Evolutionary conservation across 2,113 vertebrate genomes (phyloP).

Genomic region (Saguinus midas): DNA sequence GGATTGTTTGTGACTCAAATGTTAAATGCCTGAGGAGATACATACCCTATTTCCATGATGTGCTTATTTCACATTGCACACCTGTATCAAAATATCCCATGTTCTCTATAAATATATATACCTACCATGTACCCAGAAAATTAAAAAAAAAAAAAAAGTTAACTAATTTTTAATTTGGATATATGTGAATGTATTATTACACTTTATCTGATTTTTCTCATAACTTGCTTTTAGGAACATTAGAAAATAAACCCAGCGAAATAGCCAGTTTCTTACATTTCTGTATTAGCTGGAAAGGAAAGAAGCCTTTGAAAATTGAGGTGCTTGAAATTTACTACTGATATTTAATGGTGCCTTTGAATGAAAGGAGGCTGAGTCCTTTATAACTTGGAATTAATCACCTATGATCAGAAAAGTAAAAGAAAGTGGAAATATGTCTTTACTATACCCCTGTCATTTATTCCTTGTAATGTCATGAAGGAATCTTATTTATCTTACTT

Average conservation of each 20-base stretch:
- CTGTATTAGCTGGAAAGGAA: background rate
- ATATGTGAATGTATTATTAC: background rate
- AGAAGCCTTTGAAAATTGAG: background rate
- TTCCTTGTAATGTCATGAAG: background rate
- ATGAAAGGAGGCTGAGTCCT: background rate
- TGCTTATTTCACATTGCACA: too few relatives aligned
- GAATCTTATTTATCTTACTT: background rate
- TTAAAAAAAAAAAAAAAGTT: too few relatives aligned
- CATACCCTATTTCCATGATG: too few relatives aligned
- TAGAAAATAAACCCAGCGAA: constrained; percentile 25
- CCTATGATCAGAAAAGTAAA: background rate
- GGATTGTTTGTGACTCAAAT: too few relatives aligned
- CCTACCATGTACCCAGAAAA: too few relatives aligned
- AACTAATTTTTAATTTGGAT: background rate
- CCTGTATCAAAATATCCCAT: too few relatives aligned
- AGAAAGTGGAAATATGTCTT: background rate
- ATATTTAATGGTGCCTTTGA: background rate
- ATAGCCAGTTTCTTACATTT: background rate
- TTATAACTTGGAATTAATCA: background rate
- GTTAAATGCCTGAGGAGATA: too few relatives aligned
- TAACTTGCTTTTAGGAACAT: constrained; percentile 3
- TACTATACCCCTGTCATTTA: background rate
- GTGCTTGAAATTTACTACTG: background rate
- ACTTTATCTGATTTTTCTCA: background rate
- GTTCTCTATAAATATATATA: too few relatives aligned